Evolutionary conservation across 2,888 invertebrate genomes (phyloP), one percentile per base, ranked within the genome.

Genomic region (Chymomyza amoena): DNA sequence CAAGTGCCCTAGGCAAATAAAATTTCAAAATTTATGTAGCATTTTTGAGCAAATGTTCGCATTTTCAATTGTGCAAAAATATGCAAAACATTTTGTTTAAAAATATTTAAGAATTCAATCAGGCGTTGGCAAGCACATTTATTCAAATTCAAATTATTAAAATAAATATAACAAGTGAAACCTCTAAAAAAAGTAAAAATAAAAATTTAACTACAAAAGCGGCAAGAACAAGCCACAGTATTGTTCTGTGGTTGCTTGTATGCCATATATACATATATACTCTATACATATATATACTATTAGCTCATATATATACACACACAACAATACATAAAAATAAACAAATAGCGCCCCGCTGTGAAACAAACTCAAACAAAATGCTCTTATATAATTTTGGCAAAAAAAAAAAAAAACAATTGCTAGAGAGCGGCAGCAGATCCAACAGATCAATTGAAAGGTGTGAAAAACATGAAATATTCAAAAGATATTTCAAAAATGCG

Each of bases 91-190:
- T 66, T 57, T 18, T 56, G 60, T 63, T 68, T 68, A 61, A 62
- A 72, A 73, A 70, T 72, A 70, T 63, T 69, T 61, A 68, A 60
- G 65, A 71, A 65, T 73, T 76, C 71, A 69, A 73, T 70, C 54
- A 61, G 62, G 61, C 67, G 63, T 36, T 59, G 66, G 66, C 61
- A 59, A 70, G 61, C 67, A 67, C 20, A 57, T 10, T 72, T 18
- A 54, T 66, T 70, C 50, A 78, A n/a, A 54, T 66, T 70, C 50
- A 78, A 70, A 64, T 64, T 45, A 62, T 57, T 64, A 50, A 76
- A 39, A 57, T 57, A 57, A 57, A 57, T 57, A 57, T 20, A 57
- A 15, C 16, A 57, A 25, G 6, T 15, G 15, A 57, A 57, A 25
- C 25, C 39, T 3, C 39, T 10, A 45, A 45, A 45, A 7, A 10